Evolutionary conservation across 2,888 invertebrate genomes (phyloP).

Genomic region (Drosophila pseudotakahashii): DNA sequence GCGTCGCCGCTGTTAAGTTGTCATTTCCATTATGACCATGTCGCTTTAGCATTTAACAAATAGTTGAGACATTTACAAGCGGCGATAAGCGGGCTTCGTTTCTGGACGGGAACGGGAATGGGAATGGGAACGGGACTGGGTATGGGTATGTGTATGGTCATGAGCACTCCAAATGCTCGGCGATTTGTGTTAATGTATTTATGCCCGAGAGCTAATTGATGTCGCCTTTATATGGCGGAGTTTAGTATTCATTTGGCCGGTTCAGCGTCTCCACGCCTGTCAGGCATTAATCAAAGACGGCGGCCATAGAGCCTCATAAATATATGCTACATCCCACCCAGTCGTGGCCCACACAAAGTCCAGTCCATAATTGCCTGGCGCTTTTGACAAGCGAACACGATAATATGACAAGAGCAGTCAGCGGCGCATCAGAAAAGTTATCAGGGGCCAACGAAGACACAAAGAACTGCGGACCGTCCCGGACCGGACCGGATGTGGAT

Average conservation of each 20-base stretch:
- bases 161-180: conserved; percentile 47
- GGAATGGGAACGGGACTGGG: background rate
- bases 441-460: conserved; percentile 41
- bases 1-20: conserved; percentile 75
- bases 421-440: conserved; percentile 65
- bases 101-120: background rate
- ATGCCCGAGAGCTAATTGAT: conserved; percentile 65
- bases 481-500: conserved; percentile 50
- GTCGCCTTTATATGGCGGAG: conserved; percentile 66
- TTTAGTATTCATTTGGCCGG: conserved; percentile 70
- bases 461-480: conserved; percentile 21
- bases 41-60: conserved; percentile 83
- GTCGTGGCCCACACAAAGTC: conserved; percentile 59
- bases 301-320: conserved; percentile 65
- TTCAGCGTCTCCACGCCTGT: conserved; percentile 36
- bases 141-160: background rate
- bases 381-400: conserved; percentile 75
- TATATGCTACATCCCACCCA: conserved; percentile 49
- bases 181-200: conserved; percentile 74
- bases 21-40: conserved; percentile 82
- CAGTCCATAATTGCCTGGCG: conserved; percentile 52
- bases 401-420: conserved; percentile 79
- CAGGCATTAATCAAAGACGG: conserved; percentile 70
- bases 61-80: conserved; percentile 83
- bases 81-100: conserved; percentile 65